Evolutionary conservation across 1,140 invertebrate genomes (phyloP).

Genomic region (Drosophila rhopaloa): DNA sequence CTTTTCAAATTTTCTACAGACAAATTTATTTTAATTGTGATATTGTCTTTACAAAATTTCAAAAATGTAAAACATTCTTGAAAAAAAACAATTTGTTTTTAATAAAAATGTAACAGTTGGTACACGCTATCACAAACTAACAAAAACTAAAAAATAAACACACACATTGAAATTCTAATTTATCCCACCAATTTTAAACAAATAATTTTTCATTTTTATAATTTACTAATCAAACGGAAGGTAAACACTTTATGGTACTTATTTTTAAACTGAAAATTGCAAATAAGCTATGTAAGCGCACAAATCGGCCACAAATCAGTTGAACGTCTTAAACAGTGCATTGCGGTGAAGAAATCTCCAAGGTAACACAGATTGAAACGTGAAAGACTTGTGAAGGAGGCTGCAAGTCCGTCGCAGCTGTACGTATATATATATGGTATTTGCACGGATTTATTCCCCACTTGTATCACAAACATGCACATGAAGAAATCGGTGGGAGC

Average conservation of each 20-base stretch:
- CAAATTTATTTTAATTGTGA: no score
- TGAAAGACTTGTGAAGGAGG: neutral
- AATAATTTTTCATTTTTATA: neutral
- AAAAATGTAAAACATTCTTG: no score
- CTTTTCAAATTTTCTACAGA: no score
- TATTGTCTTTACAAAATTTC: no score
- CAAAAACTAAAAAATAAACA: no score
- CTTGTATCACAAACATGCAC: slow-evolving; percentile 19
- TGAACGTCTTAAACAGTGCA: slow-evolving; percentile 3
- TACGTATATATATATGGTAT: slow-evolving; percentile 21
- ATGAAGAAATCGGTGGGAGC: neutral
- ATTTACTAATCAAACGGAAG: slow-evolving; percentile 23
- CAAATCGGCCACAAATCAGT: slow-evolving; percentile 1
- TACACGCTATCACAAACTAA: no score
- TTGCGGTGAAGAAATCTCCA: slow-evolving; percentile 2
- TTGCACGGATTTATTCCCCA: slow-evolving; percentile 28
- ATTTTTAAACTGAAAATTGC: slow-evolving; percentile 20
- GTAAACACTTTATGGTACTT: slow-evolving; percentile 23
- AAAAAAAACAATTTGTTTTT: no score
- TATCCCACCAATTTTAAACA: neutral
- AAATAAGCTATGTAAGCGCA: slow-evolving; percentile 16
- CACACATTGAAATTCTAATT: no score
- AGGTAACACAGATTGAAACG: neutral
- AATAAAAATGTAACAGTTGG: no score
- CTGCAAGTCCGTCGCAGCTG: slow-evolving; percentile 1